These are phyloP conservation scores for Ennomos fuscantarius DNA, from an alignment of 2,888 invertebrate genomes.

Conservation along the genomic window DNA sequence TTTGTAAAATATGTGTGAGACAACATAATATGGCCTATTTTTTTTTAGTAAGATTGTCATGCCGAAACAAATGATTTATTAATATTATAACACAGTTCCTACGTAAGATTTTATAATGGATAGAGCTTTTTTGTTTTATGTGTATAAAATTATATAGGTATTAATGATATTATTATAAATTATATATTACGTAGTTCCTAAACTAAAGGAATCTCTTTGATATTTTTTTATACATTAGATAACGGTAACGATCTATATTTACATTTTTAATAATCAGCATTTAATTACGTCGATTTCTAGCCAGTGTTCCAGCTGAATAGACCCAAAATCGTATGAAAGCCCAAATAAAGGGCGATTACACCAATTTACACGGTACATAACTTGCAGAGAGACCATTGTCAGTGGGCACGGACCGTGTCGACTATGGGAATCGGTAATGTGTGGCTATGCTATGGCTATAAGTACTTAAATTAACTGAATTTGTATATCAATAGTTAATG, in stretches of 20 bases:
- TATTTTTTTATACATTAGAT: too few species aligned
- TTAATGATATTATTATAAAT: too few species aligned
- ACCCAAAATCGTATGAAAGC: conserved; percentile 50
- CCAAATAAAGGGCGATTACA: conserved; percentile 54
- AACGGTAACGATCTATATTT: background rate
- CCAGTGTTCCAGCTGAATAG: conserved; percentile 44
- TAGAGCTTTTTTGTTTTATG: too few species aligned
- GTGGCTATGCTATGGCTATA: conserved; percentile 24
- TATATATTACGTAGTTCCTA: too few species aligned
- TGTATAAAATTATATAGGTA: too few species aligned
- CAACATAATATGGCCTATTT: too few species aligned
- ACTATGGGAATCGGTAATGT: conserved; percentile 59
- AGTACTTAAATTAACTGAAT: conserved; percentile 16
- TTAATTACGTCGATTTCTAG: conserved; percentile 14
- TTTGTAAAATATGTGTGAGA: too few species aligned
- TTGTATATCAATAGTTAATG: background rate
- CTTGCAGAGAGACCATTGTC: conserved; percentile 60
- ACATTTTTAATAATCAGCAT: background rate
- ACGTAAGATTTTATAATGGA: too few species aligned
- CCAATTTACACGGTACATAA: conserved; percentile 72
- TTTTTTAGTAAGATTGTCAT: too few species aligned
- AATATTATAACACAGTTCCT: too few species aligned
- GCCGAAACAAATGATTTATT: too few species aligned
- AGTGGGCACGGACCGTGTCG: conserved; percentile 59
- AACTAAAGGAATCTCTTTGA: too few species aligned